Percentiles rank a stretch among this genome's conserved stretches.
Conservation (phyloP, 2,797 vertebrate species). For the Hoplostethus mediterraneus region DNA sequence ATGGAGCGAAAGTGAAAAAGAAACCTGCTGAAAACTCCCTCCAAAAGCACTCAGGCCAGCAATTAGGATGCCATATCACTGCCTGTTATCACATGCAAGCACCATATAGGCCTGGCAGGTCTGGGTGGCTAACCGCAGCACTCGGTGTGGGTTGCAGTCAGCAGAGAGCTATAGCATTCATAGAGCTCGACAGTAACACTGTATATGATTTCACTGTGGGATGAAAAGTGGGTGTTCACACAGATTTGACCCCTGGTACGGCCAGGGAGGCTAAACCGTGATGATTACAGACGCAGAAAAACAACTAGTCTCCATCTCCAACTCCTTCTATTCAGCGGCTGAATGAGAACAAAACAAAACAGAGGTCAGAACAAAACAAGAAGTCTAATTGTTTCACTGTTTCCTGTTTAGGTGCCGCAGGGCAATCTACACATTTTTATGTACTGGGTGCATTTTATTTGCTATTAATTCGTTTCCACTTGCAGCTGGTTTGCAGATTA, state of each 20-base stretch:
- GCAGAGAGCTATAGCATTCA: slow-evolving; percentile 68
- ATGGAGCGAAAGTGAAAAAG: slow-evolving; percentile 82
- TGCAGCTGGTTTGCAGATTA: slow-evolving; percentile 76
- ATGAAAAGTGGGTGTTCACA: slow-evolving; percentile 82
- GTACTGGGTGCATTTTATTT: slow-evolving; percentile 81
- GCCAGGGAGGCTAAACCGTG: slow-evolving; percentile 69
- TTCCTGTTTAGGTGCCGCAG: slow-evolving; percentile 83
- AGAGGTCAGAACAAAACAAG: slow-evolving; percentile 83
- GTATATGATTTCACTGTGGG: slow-evolving; percentile 79
- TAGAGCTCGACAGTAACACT: slow-evolving; percentile 59
- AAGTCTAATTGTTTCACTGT: slow-evolving; percentile 82
- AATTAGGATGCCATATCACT: slow-evolving; percentile 80
- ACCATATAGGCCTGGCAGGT: slow-evolving; percentile 34
- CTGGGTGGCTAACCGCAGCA: slow-evolving; percentile 74
- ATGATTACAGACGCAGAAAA: slow-evolving; percentile 76
- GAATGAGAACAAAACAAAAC: slow-evolving; percentile 80
- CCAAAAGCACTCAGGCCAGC: slow-evolving; percentile 78
- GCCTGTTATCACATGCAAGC: slow-evolving; percentile 70
- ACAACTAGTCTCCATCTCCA: slow-evolving; percentile 71
- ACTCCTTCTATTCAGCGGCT: slow-evolving; percentile 68
- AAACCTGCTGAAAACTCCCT: slow-evolving; percentile 83
- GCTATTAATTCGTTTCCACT: slow-evolving; percentile 83
- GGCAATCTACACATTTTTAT: slow-evolving; percentile 81
- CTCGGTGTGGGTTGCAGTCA: slow-evolving; percentile 79
- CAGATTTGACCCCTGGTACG: slow-evolving; percentile 74